Evolutionary conservation across 2,888 invertebrate species (phyloP), one percentile per base, ranked within the genome.

Genomic region (Clusia tigrina): DNA sequence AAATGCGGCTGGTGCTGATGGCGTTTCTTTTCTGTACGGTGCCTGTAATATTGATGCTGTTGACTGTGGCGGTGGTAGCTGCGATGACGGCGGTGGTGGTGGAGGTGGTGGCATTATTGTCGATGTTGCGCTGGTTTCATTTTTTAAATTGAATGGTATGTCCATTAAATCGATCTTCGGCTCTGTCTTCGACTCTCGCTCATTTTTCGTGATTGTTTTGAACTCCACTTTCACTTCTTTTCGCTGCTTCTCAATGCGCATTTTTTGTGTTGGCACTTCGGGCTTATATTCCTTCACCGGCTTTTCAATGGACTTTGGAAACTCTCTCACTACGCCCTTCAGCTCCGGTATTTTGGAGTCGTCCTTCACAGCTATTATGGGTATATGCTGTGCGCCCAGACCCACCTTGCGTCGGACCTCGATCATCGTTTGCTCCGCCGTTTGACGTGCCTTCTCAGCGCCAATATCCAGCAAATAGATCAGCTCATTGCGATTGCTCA

Each of bases 341-440:
- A 5, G 9, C n/a, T 17, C 12, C n/a, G 12, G 12, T 42, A 15
- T 17, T 42, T 42, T 42, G 9, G 42, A 15, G 12, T 9, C 42
- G 42, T 42, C 67, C 23, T 67, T 66, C 17, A 64, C 67, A 38
- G 62, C 22, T 60, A 46, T 62, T 23, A 42, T 58, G 18, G 65
- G 74, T 1, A 66, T 12, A 32, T 55, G 26, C 22, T 6, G 15
- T 6, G 67, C 72, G 6, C 81, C 84, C 23, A 85, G 69, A 1
- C 92, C 92, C 59, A 91, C 85, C 75, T 87, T 87, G 58, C 84
- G 81, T 67, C 86, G 87, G 9, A 91, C 90, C 77, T 89, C 88
- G 25, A 77, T 78, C 86, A 89, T 89, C n/a, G 90, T 91, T 22
- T 76, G 71, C 68, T 86, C 85, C 22, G 93, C 92, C 60, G 88